Evolutionary conservation across 2,888 invertebrate genomes (phyloP), one percentile per base, ranked within the genome.

Genomic region (Heliconius hortense): DNA sequence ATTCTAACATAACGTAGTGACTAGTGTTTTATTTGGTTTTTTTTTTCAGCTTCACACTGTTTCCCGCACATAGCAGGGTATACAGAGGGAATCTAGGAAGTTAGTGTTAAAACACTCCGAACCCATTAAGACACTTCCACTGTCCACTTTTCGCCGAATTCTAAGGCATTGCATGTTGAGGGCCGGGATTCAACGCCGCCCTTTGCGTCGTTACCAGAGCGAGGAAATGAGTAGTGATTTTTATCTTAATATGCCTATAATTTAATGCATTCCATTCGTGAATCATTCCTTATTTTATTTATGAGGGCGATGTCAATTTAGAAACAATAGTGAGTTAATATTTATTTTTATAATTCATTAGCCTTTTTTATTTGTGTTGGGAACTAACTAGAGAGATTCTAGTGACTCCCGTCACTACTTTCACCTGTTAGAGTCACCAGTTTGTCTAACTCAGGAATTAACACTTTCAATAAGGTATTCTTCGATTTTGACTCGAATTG

Each of bases 1-100:
- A 71, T 71, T 26, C 60, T 62, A 71, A 28, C 69, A 69, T 56
- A 35, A 35, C 24, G 31, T 69, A 31, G 53, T 28, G 60, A 21
- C 59, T 24, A 70, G 35, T 63, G 31, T 15, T 53, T 48, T 48
- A 48, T 7, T 48, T 21, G 2, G 15, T n/a, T 43, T 43, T 48
- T 48, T 48, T 48, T 48, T 18, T 43, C 15, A 18, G 43, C 15
- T 43, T 15, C 43, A 43, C 15, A 11, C 5, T 43, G 43, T 43
- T 4, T 18, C 15, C 43, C 43, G 43, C 18, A 43, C 5, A 5
- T 43, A 5, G 43, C 1, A 43, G 43, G 43, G 7, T 7, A 48
- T 18, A 7, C 21, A 21, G 21, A 2, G 1, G 48, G 0, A 48
- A 48, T 21, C 18, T 48, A 48, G 1, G 18, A 2, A 48, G 48